Conservation (phyloP, 2,888 invertebrate species). For the Amphipyra berbera region DNA sequence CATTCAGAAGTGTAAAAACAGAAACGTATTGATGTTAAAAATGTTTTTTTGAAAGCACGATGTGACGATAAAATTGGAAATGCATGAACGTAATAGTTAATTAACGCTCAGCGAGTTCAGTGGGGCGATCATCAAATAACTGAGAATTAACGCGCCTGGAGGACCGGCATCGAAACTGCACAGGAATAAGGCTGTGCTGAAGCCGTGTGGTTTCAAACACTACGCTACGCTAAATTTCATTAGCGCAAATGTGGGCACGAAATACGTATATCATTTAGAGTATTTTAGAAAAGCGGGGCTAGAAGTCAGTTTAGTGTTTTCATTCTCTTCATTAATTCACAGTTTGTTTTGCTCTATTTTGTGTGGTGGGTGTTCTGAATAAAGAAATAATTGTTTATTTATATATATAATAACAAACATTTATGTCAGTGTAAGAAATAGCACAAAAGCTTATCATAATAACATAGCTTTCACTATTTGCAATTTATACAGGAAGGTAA, state of each 20-base stretch:
- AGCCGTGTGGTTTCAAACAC: too few species aligned
- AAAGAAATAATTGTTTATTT: too few species aligned
- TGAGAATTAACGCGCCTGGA: conserved; percentile 65
- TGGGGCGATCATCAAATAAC: conserved; percentile 65
- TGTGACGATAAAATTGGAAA: conserved; percentile 54
- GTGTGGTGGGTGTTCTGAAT: background rate
- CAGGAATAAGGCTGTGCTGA: conserved; percentile 47
- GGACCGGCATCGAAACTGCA: conserved; percentile 53
- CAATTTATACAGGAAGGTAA: background rate
- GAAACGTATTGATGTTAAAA: conserved; percentile 42
- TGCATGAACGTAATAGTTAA: conserved; percentile 66
- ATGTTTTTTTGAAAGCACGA: conserved; percentile 29
- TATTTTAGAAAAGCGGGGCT: background rate
- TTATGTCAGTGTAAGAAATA: background rate
- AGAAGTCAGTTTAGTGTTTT: conserved; percentile 1
- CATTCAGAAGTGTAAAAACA: conserved; percentile 38
- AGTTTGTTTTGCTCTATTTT: background rate
- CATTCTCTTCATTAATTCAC: background rate
- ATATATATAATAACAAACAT: too few species aligned
- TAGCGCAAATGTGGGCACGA: conserved; percentile 12
- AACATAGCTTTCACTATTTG: background rate
- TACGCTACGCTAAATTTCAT: conserved; percentile 21
- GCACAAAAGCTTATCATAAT: background rate
- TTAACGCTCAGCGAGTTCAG: conserved; percentile 66
- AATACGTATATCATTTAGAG: conserved; percentile 17